Conservation (phyloP, 2,797 vertebrate species). For the Ataeniobius toweri region DNA sequence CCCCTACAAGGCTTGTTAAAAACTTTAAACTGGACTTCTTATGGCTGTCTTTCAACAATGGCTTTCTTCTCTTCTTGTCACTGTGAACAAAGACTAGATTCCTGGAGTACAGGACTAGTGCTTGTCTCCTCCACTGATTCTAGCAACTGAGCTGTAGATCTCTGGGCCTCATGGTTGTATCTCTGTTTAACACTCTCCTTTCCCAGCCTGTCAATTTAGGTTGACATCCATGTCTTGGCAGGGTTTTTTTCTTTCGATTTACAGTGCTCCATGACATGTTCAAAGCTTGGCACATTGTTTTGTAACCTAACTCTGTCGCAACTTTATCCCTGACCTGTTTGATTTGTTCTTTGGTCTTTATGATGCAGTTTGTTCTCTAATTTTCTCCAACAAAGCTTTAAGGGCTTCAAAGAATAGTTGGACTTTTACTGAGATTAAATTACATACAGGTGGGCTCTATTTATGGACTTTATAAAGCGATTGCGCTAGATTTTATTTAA, state of each 20-base stretch:
- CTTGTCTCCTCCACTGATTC: neutral
- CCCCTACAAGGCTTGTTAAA: neutral
- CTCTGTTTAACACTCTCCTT: too few species aligned
- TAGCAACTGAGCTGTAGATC: neutral
- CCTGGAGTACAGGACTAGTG: neutral
- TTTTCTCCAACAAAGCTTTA: neutral
- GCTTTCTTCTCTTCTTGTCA: neutral
- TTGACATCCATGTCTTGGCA: too few species aligned
- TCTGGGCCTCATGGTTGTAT: too few species aligned
- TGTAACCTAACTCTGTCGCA: neutral
- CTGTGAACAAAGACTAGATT: neutral
- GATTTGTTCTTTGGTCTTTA: neutral
- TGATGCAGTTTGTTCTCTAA: neutral
- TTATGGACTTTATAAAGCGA: neutral
- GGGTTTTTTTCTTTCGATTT: too few species aligned
- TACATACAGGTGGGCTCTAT: neutral
- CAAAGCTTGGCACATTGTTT: neutral
- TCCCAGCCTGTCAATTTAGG: too few species aligned
- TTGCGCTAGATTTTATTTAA: neutral
- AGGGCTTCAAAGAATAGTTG: neutral
- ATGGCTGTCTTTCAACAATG: neutral
- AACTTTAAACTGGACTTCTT: neutral
- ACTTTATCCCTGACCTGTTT: neutral
- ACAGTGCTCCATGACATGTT: neutral
- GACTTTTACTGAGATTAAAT: neutral